Evolutionary conservation across 2,797 vertebrate genomes (phyloP).

Genomic region (Arrhamphus sclerolepis): DNA sequence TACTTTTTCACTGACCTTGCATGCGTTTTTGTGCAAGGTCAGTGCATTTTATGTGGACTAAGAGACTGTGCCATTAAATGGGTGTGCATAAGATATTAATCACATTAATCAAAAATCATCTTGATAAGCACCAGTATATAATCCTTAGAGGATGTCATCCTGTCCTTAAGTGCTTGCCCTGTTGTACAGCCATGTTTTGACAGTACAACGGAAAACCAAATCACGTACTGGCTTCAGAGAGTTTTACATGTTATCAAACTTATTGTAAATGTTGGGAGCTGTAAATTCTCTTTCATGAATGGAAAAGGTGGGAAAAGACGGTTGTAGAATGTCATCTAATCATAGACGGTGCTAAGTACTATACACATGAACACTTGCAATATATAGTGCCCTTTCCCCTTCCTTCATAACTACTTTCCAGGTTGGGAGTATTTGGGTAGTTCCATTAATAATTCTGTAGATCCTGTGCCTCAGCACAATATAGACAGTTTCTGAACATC

Average conservation of each 20-base stretch:
- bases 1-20: constrained; percentile 26
- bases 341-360: too few species aligned
- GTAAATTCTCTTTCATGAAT: not conserved
- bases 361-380: too few species aligned
- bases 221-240: too few species aligned
- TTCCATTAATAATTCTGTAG: not conserved
- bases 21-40: constrained; percentile 7
- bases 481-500: constrained; percentile 39
- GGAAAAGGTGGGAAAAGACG: not conserved
- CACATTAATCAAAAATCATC: not conserved
- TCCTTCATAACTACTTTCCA: too few species aligned
- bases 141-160: too few species aligned
- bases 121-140: not conserved
- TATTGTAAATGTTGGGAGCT: not conserved
- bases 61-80: constrained; percentile 11
- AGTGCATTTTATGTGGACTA: constrained; percentile 19
- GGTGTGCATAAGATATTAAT: not conserved
- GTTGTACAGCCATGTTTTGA: not conserved
- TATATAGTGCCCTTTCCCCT: too few species aligned
- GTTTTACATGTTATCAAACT: too few species aligned
- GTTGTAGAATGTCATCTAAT: not conserved
- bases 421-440: not conserved
- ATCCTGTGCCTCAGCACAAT: not conserved
- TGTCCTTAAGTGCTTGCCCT: too few species aligned
- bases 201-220: not conserved